A percentile compares a stretch with the other conserved stretches of the same genome.
These are phyloP conservation scores for Varecia variegata DNA, from an alignment of 2,797 vertebrate genomes.

Conservation along the genomic window DNA sequence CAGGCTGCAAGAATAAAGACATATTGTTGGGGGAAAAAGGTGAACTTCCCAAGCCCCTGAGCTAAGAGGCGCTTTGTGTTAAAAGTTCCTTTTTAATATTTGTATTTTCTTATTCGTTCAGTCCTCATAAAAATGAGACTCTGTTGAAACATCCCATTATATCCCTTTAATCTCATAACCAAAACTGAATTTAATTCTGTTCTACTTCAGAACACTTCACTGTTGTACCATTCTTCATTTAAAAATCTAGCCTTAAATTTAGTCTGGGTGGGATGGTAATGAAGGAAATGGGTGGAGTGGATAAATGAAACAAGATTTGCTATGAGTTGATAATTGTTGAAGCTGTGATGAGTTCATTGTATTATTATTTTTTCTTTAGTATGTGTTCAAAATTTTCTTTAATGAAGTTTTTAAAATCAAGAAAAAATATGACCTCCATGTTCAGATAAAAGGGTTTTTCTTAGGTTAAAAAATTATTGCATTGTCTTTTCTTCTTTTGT, in stretches of 20 bases:
- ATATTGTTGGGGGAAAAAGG: conserved; percentile 58
- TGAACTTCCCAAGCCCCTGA: conserved; percentile 68
- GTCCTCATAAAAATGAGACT: conserved; percentile 54
- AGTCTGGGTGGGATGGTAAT: background rate
- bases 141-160: conserved; percentile 8
- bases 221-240: background rate
- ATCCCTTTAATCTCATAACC: conserved; percentile 40
- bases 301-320: background rate
- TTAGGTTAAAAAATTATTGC: background rate
- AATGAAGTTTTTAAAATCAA: conserved; percentile 22
- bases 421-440: background rate
- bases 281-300: background rate
- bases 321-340: background rate
- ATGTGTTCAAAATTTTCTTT: conserved; percentile 49
- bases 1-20: conserved; percentile 40
- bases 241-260: conserved; percentile 11
- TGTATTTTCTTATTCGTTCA: conserved; percentile 55
- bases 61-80: conserved; percentile 62
- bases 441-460: background rate
- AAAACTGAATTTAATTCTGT: conserved; percentile 37
- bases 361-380: background rate
- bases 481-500: background rate
- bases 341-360: background rate
- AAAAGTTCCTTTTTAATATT: conserved; percentile 40
- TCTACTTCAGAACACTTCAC: conserved; percentile 2